These are phyloP conservation scores for Parapsyche elsis DNA, from an alignment of 1,140 invertebrate genomes.

Conservation along the genomic window DNA sequence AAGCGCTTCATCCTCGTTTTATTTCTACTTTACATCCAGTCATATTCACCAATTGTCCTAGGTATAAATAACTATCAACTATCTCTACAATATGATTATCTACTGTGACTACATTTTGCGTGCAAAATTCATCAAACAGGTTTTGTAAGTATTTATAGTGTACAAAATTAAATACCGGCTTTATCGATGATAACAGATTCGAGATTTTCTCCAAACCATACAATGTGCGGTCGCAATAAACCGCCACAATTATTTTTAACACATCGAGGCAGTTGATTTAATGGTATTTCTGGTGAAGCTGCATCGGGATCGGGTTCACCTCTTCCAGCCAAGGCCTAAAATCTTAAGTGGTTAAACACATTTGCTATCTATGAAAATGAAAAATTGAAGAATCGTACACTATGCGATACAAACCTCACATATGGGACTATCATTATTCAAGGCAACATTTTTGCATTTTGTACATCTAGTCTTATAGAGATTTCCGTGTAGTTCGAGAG, in stretches of 20 bases:
- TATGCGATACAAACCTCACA: conserved; percentile 68
- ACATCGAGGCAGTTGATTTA: conserved; percentile 79
- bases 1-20: no score
- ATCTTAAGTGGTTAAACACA: not conserved
- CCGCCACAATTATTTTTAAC: conserved; percentile 73
- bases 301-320: conserved; percentile 64
- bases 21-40: no score
- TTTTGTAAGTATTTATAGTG: not conserved
- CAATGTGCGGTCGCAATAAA: conserved; percentile 85
- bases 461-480: conserved; percentile 86
- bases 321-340: conserved; percentile 60
- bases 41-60: no score
- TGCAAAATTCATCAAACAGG: no score
- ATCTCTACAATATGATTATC: no score
- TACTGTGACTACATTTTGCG: no score
- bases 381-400: not conserved
- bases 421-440: conserved; percentile 85
- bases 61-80: no score
- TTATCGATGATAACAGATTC: conserved; percentile 72
- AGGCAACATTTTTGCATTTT: conserved; percentile 76
- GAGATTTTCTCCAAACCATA: conserved; percentile 91
- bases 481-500: conserved; percentile 92
- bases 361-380: not conserved
- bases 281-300: conserved; percentile 70
- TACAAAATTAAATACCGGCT: conserved; percentile 67